Percentiles rank a stretch among this genome's conserved stretches.
phyloP scores from a whole-genome alignment of 2,113 vertebrate genomes.

The Sphaerodactylus townsendi region DNA sequence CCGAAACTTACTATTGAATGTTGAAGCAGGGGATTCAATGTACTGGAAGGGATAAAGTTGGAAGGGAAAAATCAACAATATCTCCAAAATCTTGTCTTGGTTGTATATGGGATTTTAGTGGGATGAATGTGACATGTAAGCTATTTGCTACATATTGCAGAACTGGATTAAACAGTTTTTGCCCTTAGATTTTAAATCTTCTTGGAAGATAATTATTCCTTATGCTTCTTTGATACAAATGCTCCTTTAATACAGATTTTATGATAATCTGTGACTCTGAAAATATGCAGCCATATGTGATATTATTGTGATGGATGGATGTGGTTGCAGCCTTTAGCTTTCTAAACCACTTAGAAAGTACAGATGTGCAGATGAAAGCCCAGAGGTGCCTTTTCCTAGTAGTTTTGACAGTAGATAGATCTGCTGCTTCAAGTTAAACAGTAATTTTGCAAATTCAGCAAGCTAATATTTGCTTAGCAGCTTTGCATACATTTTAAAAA shows the following conservation, averaged over 20 bases:
- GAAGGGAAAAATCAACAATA: background rate
- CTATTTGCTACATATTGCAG: background rate
- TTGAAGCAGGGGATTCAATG: background rate
- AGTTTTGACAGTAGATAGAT: conserved; percentile 13
- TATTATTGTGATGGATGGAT: background rate
- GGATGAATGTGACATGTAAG: background rate
- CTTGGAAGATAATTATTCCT: background rate
- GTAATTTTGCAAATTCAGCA: conserved; percentile 34
- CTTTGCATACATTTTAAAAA: conserved; percentile 30
- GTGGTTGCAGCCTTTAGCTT: background rate
- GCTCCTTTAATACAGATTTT: background rate
- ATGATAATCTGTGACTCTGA: background rate
- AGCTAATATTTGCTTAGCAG: conserved; percentile 28
- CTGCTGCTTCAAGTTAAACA: conserved; percentile 39
- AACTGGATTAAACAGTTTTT: background rate
- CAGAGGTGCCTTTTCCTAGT: background rate
- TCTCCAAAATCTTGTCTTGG: no score
- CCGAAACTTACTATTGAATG: background rate
- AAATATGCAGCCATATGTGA: conserved; percentile 3
- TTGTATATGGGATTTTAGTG: no score
- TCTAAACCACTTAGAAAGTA: conserved; percentile 22
- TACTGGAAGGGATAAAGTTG: background rate
- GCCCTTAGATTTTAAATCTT: background rate
- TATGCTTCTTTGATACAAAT: background rate
- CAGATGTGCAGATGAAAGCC: background rate